phyloP scores from a whole-genome alignment of 1,140 invertebrate species.

The Acyrthosiphon pisum region DNA sequence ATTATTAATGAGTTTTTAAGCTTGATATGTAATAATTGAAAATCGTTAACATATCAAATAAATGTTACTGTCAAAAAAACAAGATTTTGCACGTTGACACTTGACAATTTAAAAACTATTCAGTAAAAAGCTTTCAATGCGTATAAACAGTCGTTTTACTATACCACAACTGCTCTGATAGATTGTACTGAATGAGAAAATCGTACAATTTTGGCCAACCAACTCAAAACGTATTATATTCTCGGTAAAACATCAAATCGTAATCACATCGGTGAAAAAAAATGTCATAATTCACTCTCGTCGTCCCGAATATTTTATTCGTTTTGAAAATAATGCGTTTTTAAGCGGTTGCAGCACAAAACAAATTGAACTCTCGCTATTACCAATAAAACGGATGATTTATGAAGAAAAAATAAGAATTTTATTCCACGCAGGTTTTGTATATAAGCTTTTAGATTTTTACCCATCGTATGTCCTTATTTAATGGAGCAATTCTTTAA shows the following conservation, averaged over 20 bases:
- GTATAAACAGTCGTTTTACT: not conserved
- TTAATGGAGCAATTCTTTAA: too few relatives aligned
- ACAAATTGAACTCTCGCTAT: not conserved
- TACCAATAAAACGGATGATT: not conserved
- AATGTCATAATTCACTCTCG: not conserved
- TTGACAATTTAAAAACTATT: not conserved
- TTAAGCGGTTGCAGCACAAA: not conserved
- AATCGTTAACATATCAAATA: not conserved
- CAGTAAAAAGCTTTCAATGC: not conserved
- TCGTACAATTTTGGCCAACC: not conserved
- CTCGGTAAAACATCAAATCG: not conserved
- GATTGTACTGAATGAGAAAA: not conserved
- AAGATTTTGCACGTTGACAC: not conserved
- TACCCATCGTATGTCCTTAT: not conserved
- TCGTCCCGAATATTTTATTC: not conserved
- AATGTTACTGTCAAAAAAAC: not conserved
- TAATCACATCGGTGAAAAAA: not conserved
- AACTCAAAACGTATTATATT: not conserved
- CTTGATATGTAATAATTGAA: not conserved
- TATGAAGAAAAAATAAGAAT: not conserved
- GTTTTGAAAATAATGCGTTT: not conserved
- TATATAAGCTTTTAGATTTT: not conserved
- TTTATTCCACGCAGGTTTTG: not conserved
- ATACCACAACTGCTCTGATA: not conserved
- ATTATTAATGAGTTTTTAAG: conserved; percentile 4